phyloP scores from a whole-genome alignment of 2,888 invertebrate genomes.

The Eupithecia exiguata region DNA sequence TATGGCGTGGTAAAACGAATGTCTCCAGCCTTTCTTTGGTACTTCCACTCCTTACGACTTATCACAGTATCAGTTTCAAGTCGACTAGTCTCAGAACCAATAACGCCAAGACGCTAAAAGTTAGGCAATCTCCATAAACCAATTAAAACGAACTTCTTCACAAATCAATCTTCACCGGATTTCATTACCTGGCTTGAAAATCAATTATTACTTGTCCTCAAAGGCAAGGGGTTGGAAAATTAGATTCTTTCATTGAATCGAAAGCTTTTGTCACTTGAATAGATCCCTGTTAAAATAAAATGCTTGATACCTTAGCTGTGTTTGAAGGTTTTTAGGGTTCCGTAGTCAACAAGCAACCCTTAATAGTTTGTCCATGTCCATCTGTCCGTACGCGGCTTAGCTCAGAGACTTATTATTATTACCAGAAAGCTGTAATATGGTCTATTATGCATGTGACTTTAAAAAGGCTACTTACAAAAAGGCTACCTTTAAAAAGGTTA shows the following conservation, averaged over 20 bases:
- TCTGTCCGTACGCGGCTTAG: neutral
- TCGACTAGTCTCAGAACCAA: neutral
- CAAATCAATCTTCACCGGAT: conserved; percentile 38
- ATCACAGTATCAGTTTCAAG: neutral
- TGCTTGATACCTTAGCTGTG: neutral
- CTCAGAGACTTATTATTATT: neutral
- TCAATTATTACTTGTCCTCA: conserved; percentile 41
- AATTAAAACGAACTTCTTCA: conserved; percentile 16
- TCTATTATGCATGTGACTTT: no score
- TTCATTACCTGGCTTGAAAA: conserved; percentile 34
- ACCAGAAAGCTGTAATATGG: no score
- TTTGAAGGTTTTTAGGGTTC: neutral
- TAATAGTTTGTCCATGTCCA: no score
- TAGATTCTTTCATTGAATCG: conserved; percentile 44
- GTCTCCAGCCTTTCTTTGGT: neutral
- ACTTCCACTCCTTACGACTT: neutral
- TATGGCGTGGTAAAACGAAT: neutral
- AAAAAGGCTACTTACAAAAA: no score
- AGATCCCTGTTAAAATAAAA: conserved; percentile 19
- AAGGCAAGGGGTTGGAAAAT: conserved; percentile 45
- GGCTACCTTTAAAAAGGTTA: no score
- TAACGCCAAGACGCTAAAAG: neutral
- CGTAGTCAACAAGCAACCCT: no score
- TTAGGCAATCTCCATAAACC: neutral
- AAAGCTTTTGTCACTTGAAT: conserved; percentile 34